Percentiles rank a stretch among this genome's conserved stretches.
These are phyloP conservation scores for Hesperophylax magnus DNA, from an alignment of 1,140 invertebrate genomes.

Conservation along the genomic window DNA sequence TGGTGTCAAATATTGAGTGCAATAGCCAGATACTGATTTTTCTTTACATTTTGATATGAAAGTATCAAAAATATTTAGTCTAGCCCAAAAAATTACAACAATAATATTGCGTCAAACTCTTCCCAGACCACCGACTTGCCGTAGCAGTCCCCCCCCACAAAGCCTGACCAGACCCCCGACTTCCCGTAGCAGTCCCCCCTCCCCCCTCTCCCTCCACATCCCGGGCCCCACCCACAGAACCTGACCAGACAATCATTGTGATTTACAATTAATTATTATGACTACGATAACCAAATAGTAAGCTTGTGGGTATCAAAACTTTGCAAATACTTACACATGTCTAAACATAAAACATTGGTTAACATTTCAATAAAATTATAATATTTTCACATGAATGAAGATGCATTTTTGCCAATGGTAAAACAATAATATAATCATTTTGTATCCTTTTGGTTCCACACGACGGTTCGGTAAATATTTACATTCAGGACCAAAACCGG, in stretches of 20 bases:
- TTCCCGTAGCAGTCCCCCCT: background rate
- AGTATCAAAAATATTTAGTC: constrained; percentile 74
- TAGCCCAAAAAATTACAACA: constrained; percentile 61
- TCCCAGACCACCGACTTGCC: background rate
- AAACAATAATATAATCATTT: constrained; percentile 46
- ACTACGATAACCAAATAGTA: constrained; percentile 54
- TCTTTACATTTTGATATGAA: constrained; percentile 64
- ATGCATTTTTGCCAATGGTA: constrained; percentile 51
- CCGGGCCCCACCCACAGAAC: constrained; percentile 33
- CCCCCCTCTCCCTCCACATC: background rate
- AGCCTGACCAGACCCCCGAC: constrained; percentile 29
- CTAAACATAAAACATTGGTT: constrained; percentile 58
- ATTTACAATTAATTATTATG: constrained; percentile 44
- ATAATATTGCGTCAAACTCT: constrained; percentile 46
- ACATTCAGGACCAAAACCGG: constrained; percentile 53
- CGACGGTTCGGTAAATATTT: constrained; percentile 51
- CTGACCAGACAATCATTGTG: constrained; percentile 39
- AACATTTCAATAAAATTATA: constrained; percentile 56
- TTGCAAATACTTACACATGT: constrained; percentile 55
- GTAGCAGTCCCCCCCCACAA: constrained; percentile 15
- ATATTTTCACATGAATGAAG: constrained; percentile 51
- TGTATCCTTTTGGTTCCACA: constrained; percentile 40
- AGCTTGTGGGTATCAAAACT: constrained; percentile 58
- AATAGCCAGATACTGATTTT: constrained; percentile 50
- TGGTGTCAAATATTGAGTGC: constrained; percentile 28